Base-by-base conservation (phyloP, 2,888 invertebrate genomes). In the Thalpophila matura region DNA sequence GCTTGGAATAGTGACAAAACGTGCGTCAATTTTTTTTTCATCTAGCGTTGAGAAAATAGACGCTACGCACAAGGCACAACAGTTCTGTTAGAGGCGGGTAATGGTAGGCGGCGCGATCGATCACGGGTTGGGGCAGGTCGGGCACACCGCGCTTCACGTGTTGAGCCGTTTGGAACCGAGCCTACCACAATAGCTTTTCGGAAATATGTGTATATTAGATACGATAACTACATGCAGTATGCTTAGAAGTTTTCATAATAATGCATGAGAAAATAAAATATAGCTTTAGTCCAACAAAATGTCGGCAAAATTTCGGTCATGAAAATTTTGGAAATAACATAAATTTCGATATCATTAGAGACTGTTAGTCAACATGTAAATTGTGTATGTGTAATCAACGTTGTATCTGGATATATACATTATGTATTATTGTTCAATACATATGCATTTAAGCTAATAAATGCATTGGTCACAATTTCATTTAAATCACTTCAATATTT, bases 111-210 rank as follows among this genome's bases (percentile, higher is more conserved):
- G 84, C 89, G 89, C 90, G 90, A 92, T 91, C 92, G 92, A 93
- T 93, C 85, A 83, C 79, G 82, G 79, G 87, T 93, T 94, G 88
- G 82, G 94, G 93, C 88, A 94, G 94, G 94, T 94, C 94, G 87
- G 85, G 89, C 53, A 82, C 84, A 74, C 55, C 77, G 80, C 77
- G 77, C 53, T 75, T 75, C 80, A 83, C 78, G 77, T 78, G 80
- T 67, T 62, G 70, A 67, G 37, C 64, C 55, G 68, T 60, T 66
- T 60, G 53, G 61, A 27, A 26, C 18, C 50, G 38, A 26, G 26
- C 33, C 58, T 43, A 37, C 51, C 61, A 65, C 62, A 54, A 26
- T 31, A 46, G 18, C 38, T 24, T 60, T 55, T 40, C 27, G 4
- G 20, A 45, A 26, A 42, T 27, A 27, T 49, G 27, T 29, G n/a